These are phyloP conservation scores for Monarcha castaneiventris DNA, from an alignment of 2,113 vertebrate genomes.

Conservation along the genomic window DNA sequence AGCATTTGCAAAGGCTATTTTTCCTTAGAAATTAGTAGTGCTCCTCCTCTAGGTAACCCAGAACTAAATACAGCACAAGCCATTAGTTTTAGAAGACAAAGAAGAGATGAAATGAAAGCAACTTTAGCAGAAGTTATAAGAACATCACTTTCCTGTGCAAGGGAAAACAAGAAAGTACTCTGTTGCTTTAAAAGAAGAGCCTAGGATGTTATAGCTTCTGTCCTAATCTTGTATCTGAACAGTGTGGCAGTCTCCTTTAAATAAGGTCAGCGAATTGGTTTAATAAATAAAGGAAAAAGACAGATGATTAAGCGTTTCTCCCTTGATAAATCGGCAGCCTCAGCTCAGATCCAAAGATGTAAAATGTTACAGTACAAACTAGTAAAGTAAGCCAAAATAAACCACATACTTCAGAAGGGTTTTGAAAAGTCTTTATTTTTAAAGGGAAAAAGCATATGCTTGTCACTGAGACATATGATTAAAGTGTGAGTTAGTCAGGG, in stretches of 20 bases:
- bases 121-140: background rate
- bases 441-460: slow-evolving; percentile 33
- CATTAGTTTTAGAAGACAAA: background rate
- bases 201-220: background rate
- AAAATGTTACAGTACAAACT: slow-evolving; percentile 33
- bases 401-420: slow-evolving; percentile 5
- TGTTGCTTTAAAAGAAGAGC: background rate
- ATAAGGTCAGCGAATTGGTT: background rate
- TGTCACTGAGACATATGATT: slow-evolving; percentile 45
- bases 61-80: background rate
- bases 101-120: background rate
- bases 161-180: background rate
- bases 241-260: background rate
- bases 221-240: background rate
- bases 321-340: slow-evolving; percentile 17
- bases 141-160: background rate
- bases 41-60: background rate
- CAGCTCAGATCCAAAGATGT: slow-evolving; percentile 34
- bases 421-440: background rate
- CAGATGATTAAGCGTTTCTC: slow-evolving; percentile 24
- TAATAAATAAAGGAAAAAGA: slow-evolving; percentile 24
- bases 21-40: background rate
- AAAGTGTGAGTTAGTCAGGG: slow-evolving; percentile 66
- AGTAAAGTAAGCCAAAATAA: slow-evolving; percentile 6
- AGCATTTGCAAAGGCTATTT: background rate